Evolutionary conservation across 2,888 invertebrate species (phyloP).

Genomic region (Neuroscelio doddi): DNA sequence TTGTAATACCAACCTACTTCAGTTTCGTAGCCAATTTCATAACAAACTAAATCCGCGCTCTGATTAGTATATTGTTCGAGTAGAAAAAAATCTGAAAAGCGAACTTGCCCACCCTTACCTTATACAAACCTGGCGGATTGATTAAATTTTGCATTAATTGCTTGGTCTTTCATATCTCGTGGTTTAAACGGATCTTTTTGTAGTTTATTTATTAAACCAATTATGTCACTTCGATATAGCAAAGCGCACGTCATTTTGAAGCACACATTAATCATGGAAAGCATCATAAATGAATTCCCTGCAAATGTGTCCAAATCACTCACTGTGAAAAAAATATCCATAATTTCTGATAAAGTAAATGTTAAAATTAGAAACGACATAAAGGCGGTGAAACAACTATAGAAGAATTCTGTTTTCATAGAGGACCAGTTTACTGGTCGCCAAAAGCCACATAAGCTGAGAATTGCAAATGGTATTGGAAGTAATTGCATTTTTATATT

Average conservation of each 20-base stretch:
- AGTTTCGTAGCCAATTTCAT: no score
- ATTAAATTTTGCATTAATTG: constrained; percentile 19
- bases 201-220: constrained; percentile 17
- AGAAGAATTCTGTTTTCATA: constrained; percentile 9
- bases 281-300: constrained; percentile 53
- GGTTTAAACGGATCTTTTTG: constrained; percentile 31
- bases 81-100: not conserved
- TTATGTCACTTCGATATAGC: constrained; percentile 26
- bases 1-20: no score
- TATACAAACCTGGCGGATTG: constrained; percentile 25
- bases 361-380: constrained; percentile 44
- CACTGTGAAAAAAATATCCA: constrained; percentile 48
- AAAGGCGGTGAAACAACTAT: constrained; percentile 38
- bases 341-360: constrained; percentile 52
- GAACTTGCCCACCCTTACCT: no score
- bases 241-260: constrained; percentile 47
- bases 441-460: constrained; percentile 48
- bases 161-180: constrained; percentile 19
- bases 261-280: constrained; percentile 52
- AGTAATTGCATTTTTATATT: constrained; percentile 27
- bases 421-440: constrained; percentile 34
- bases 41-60: no score
- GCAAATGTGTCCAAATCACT: constrained; percentile 54
- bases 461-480: constrained; percentile 44
- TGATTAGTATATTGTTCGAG: no score